Base-by-base conservation (phyloP, 2,797 vertebrate genomes). In the Dendrocincla fuliginosa region DNA sequence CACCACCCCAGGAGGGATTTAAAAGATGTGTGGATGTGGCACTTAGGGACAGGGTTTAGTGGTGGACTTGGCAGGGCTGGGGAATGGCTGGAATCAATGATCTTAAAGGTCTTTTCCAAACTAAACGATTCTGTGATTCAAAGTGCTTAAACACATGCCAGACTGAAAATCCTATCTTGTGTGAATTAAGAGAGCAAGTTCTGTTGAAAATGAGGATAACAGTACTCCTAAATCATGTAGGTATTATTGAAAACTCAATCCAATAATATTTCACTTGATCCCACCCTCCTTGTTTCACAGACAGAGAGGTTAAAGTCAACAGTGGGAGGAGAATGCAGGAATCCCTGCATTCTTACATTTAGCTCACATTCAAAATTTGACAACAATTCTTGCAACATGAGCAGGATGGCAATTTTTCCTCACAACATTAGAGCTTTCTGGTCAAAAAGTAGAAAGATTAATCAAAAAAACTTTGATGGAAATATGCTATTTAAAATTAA, bases 161-260 rank as follows among this genome's bases (percentile, higher is more conserved):
- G 91, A 49, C 42, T 64, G 83, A 84, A 93, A 95, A 77, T 69
- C 28, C 60, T 53, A 61, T 32, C 83, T 53, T 47, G 52, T 80
- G 70, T 0, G 10, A 86, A 65, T 76, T 73, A 56, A 85, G 37
- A 60, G 28, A 77, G 81, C n/a, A 19, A 91, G 69, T 33, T 61
- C 76, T 85, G 71, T 8, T 91, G 78, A 83, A 93, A 93, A 90
- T 23, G 47, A 94, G 74, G 75, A 59, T 61, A 90, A 65, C 70
- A 76, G 80, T 11, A 19, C 67, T 70, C 77, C 64, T 90, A 84
- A 87, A 90, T 84, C 92, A 88, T 10, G 7, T 3, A 65, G 73
- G 68, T 37, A 50, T 73, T 75, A 75, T 3, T 84, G 84, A 92
- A 92, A 85, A 92, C 13, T 77, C 87, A 70, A 82, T 42, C 60